phyloP scores from a whole-genome alignment of 2,113 vertebrate genomes.

The Aldabrachelys gigantea region DNA sequence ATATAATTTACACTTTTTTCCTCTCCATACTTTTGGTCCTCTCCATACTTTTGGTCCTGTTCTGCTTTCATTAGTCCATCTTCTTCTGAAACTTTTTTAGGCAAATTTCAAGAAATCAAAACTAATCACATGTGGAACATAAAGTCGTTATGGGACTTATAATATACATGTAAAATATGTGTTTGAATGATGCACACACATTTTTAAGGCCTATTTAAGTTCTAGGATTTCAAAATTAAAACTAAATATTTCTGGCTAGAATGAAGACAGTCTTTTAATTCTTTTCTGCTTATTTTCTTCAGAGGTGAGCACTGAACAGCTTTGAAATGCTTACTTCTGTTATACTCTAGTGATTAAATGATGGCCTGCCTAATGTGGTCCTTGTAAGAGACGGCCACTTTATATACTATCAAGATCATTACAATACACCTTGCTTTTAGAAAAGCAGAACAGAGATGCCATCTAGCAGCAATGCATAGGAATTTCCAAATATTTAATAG shows the following conservation, averaged over 20 bases:
- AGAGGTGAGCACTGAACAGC: not conserved
- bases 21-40: not conserved
- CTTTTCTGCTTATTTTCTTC: not conserved
- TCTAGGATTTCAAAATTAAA: not conserved
- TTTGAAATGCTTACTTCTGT: not conserved
- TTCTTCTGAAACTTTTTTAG: not conserved
- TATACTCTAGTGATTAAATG: constrained; percentile 1
- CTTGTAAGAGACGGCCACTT: not conserved
- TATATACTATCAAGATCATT: constrained; percentile 67
- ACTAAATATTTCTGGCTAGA: not conserved
- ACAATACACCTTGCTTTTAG: constrained; percentile 17
- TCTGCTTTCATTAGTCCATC: not conserved
- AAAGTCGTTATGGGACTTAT: not conserved
- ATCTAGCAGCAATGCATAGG: constrained; percentile 77
- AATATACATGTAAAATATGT: not conserved
- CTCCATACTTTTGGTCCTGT: not conserved
- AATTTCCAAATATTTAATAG: constrained; percentile 50
- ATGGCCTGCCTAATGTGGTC: constrained; percentile 26
- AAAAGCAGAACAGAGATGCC: constrained; percentile 80
- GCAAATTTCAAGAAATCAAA: not conserved
- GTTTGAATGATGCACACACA: not conserved
- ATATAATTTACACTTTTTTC: not conserved
- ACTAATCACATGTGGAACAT: not conserved
- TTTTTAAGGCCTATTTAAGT: not conserved
- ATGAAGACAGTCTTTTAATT: not conserved